A percentile compares a stretch with the other conserved stretches of the same genome.
Evolutionary conservation across 2,797 vertebrate genomes (phyloP).

Genomic region (Galaxias olidus): DNA sequence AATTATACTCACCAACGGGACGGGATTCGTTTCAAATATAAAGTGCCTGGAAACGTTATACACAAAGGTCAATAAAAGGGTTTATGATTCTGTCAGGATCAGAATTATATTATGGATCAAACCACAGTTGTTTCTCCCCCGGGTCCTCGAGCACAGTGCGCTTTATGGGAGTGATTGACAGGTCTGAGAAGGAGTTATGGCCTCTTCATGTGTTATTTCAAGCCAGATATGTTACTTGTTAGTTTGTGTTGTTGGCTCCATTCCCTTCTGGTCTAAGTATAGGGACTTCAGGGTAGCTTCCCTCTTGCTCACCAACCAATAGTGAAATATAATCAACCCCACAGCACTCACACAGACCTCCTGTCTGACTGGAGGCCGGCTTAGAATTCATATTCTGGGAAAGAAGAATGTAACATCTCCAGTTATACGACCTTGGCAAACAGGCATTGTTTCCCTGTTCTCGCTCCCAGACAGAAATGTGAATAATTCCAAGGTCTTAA

Average conservation of each 20-base stretch:
- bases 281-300: slow-evolving; percentile 49
- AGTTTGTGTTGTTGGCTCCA: slow-evolving; percentile 61
- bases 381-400: slow-evolving; percentile 38
- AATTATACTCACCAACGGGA: too few species aligned
- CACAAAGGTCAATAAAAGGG: too few species aligned
- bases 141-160: neutral
- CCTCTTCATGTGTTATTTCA: slow-evolving; percentile 65
- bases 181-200: slow-evolving; percentile 50
- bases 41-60: too few species aligned
- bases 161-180: slow-evolving; percentile 41
- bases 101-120: neutral
- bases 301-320: slow-evolving; percentile 38
- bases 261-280: slow-evolving; percentile 63
- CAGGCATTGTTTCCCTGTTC: slow-evolving; percentile 22
- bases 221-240: slow-evolving; percentile 66
- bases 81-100: too few species aligned
- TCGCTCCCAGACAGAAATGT: slow-evolving; percentile 43
- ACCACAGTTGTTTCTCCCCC: neutral
- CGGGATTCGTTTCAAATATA: too few species aligned
- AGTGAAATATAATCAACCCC: slow-evolving; percentile 58
- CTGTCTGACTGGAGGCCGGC: slow-evolving; percentile 36
- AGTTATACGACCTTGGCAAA: slow-evolving; percentile 47
- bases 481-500: slow-evolving; percentile 26
- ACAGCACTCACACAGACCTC: slow-evolving; percentile 20
- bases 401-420: slow-evolving; percentile 46